Conservation (phyloP, 2,113 vertebrate genomes). For the Prolemur simus region DNA sequence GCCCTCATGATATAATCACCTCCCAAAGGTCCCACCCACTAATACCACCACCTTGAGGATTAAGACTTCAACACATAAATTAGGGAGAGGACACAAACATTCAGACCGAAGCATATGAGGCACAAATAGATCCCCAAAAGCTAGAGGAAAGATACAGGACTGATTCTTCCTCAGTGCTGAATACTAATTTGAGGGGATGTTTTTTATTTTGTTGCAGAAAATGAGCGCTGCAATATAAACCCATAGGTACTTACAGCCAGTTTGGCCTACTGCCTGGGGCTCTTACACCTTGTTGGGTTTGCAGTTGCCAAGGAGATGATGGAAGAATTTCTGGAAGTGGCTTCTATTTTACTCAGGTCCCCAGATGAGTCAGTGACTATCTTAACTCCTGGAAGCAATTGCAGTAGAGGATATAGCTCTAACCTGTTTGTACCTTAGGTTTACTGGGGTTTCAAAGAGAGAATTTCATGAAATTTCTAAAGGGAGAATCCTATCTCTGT, state of each 20-base stretch:
- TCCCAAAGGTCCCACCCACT: too few relatives aligned
- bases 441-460: background rate
- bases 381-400: background rate
- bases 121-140: conserved; percentile 5
- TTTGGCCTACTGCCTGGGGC: background rate
- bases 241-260: background rate
- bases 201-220: background rate
- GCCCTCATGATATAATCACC: background rate
- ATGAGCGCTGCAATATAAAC: background rate
- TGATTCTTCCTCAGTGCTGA: background rate
- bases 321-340: background rate
- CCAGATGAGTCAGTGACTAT: background rate
- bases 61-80: background rate
- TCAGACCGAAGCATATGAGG: background rate
- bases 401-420: background rate
- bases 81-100: background rate
- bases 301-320: background rate
- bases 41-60: background rate
- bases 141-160: background rate
- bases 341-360: background rate
- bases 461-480: background rate
- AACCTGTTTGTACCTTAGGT: background rate
- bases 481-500: background rate
- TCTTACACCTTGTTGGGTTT: background rate
- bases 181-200: background rate